Evolutionary conservation across 2,888 invertebrate species (phyloP), one percentile per base, ranked within the genome.

Genomic region (Macaria liturata): DNA sequence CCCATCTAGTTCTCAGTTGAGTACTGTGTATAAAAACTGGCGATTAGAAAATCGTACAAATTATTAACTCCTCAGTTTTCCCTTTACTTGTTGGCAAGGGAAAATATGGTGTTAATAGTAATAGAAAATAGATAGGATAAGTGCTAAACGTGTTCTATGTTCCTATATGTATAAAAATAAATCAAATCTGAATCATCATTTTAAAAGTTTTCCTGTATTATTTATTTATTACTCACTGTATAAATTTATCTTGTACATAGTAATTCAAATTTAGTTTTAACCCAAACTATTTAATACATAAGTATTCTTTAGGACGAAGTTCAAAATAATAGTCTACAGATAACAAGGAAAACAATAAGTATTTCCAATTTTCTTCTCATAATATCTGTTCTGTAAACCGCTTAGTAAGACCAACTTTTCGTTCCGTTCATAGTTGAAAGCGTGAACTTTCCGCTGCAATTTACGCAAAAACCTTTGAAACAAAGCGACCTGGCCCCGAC

Each of bases 391-490:
- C 4, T 42, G 42, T 42, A 42, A 5, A 42, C 42, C 42, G 46
- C n/a, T 60, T 56, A 46, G 49, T 54, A 48, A 9, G n/a, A 2
- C 32, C n/a, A 62, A 66, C 61, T 62, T 62, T 54, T 46, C 49
- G 53, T 49, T 57, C 40, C 49, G 50, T 31, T 58, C 57, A 62
- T 65, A 64, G 64, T 68, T 67, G 61, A 64, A 60, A 69, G 60
- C 57, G n/a, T 46, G 9, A 66, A 66, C 57, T 67, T 69, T 64
- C 58, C 55, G 61, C 49, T 67, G 63, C 67, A 67, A 80, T 81
- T 81, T 83, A 69, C 72, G 79, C 85, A 86, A 87, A 87, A 88
- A 88, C 75, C 76, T 74, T 69, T 78, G 79, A 83, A 87, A 89
- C 88, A 87, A 88, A 88, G 83, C 83, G 73, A 69, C 62, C 64